Evolutionary conservation across 2,113 vertebrate species (phyloP).

Genomic region (Otis tarda): DNA sequence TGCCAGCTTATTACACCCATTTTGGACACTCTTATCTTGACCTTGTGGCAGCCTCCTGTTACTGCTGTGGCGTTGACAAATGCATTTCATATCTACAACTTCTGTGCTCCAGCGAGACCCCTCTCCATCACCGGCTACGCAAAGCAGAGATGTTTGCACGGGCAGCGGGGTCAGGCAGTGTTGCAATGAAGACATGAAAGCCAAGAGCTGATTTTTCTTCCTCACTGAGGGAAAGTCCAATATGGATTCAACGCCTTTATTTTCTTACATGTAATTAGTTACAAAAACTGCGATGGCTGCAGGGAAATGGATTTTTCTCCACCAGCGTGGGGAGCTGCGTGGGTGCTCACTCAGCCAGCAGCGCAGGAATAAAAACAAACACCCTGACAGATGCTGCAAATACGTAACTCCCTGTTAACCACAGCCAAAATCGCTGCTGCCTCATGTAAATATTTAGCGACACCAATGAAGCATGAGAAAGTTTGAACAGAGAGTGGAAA

Average conservation of each 20-base stretch:
- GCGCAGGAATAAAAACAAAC: not conserved
- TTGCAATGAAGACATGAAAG: not conserved
- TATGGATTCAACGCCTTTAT: not conserved
- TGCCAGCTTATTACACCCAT: not conserved
- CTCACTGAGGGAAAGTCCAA: not conserved
- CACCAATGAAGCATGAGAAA: not conserved
- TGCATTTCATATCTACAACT: not conserved
- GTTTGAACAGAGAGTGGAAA: not conserved
- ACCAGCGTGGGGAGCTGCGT: fast-evolving
- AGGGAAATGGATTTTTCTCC: not conserved
- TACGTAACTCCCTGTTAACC: fast-evolving
- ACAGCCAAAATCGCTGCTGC: not conserved
- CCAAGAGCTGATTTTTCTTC: not conserved
- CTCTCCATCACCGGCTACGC: fast-evolving
- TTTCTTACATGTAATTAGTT: not conserved
- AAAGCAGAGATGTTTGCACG: not conserved
- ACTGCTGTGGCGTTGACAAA: not conserved
- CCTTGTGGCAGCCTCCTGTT: not conserved
- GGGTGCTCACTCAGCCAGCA: not conserved
- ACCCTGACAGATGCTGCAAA: not conserved
- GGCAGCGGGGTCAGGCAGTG: not conserved
- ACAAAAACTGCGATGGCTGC: not conserved
- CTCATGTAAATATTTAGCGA: not conserved
- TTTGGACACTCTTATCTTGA: not conserved
- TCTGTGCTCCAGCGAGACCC: not conserved